Evolutionary conservation across 2,113 vertebrate genomes (phyloP), one percentile per base, ranked within the genome.

Genomic region (Eulemur rufifrons): DNA sequence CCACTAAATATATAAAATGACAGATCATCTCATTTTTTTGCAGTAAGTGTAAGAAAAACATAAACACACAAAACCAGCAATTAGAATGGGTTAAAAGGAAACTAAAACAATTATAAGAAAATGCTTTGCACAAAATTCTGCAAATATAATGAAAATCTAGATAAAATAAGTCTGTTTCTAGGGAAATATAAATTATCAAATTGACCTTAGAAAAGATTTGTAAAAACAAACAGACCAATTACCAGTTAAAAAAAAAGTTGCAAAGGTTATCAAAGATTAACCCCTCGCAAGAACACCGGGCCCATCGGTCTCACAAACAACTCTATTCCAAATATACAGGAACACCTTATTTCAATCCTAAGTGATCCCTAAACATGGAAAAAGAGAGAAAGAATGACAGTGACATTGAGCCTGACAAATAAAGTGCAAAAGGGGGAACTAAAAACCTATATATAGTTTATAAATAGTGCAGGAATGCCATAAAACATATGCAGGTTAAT

Each of bases 241-340:
- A 68, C 29, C 14, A 89, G 83, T 54, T 63, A 5, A 63, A 63
- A 77, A 21, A 96, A 89, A 89, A 39, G 39, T 45, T n/a, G 27
- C 83, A 39, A 89, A 80, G 18, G n/a, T 94, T 89, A 82, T 86
- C 94, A 96, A 95, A 83, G 63, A 90, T 90, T 66, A 90, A 87
- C 34, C 34, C 50, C 34, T 86, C 34, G 93, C 68, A 78, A 63
- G 92, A 94, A 59, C 78, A 89, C 21, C 68, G 95, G 54, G 7
- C 32, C 69, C 21, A 27, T 73, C 12, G 52, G 11, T 95, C 86
- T 93, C 45, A 32, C 42, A 73, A 83, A 95, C 23, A 32, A 93
- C 83, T 76, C 80, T 52, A 52, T 64, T 93, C 37, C 76, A 95
- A 95, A 90, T 14, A 59, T 59, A 32, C 63, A 92, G 80, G 74